Evolutionary conservation across 2,888 invertebrate genomes (phyloP), one percentile per base, ranked within the genome.

Genomic region (Steinernema hermaphroditum): DNA sequence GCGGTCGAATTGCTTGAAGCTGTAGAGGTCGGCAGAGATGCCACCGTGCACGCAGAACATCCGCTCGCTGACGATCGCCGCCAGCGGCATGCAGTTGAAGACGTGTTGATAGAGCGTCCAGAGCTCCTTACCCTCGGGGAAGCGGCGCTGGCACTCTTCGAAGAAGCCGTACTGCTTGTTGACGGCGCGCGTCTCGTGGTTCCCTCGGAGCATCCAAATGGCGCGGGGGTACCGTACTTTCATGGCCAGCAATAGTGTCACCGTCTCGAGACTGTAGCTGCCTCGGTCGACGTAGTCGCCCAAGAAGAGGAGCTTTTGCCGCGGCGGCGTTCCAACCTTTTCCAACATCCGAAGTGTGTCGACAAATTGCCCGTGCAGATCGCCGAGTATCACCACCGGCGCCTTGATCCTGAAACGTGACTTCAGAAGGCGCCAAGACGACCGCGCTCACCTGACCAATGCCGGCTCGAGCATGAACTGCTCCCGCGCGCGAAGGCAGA

Each of bases 211-310:
- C 32, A 80, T 68, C 68, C 62, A 79, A 50, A 79, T 54, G 2
- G 73, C 70, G 8, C 70, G 71, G 12, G 79, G 79, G 49, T 76
- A 76, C 16, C 75, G 78, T 12, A 62, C 96, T 90, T 96, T 96
- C 90, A 96, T 95, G 54, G 95, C 95, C 83, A 96, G 90, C 80
- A 94, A 90, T 80, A 83, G 74, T 12, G 77, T 72, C 50, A 82
- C 74, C 4, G 78, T 79, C 69, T 83, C 80, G 22, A 80, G 89
- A 0, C 95, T 95, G 88, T 97, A 96, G 89, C 96, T 96, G 83
- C 96, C 96, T 88, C 96, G 87, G 89, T 96, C 96, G 76, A 97
- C 96, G 87, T 97, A 97, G 89, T 97, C 96, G 54, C 96, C 96
- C 85, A 96, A 91, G 89, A 97, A 97, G 84, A 97, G 90, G 89